Percentiles rank a stretch among this genome's conserved stretches.
phyloP scores from a whole-genome alignment of 1,140 invertebrate genomes.

The Lysiphlebus fabarum region DNA sequence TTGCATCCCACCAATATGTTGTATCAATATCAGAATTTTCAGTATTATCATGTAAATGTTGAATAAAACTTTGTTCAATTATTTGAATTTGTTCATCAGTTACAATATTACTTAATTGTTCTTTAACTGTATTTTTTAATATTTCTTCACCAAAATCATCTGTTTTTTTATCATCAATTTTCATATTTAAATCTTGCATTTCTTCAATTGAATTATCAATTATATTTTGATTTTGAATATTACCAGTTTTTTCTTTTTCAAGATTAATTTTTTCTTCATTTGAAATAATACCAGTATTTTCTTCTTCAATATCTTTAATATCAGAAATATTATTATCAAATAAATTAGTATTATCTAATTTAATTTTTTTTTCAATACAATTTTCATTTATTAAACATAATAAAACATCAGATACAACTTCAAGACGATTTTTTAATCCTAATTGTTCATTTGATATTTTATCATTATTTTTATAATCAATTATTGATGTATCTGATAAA shows the following conservation, averaged over 20 bases:
- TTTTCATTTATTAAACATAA: too few species aligned
- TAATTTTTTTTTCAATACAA: too few species aligned
- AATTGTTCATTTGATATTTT: too few species aligned
- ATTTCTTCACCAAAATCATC: conserved; percentile 17
- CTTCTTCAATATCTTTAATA: too few species aligned
- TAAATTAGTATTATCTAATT: too few species aligned
- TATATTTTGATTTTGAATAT: background rate
- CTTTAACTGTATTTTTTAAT: conserved; percentile 2
- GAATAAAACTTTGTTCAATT: conserved; percentile 5
- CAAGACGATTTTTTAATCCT: too few species aligned
- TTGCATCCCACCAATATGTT: too few species aligned
- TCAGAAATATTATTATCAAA: too few species aligned
- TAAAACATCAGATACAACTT: too few species aligned
- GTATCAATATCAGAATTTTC: conserved; percentile 9
- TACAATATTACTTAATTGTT: conserved; percentile 7
- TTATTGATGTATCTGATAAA: too few species aligned
- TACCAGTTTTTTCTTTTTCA: background rate
- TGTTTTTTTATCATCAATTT: background rate
- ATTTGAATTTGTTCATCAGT: conserved; percentile 1
- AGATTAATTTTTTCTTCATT: background rate
- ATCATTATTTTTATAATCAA: too few species aligned
- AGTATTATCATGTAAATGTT: conserved; percentile 1
- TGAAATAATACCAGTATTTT: too few species aligned
- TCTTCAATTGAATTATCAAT: background rate
- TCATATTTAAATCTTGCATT: background rate